These are phyloP conservation scores for Anthophora plumipes DNA, from an alignment of 2,888 invertebrate genomes.

Conservation along the genomic window DNA sequence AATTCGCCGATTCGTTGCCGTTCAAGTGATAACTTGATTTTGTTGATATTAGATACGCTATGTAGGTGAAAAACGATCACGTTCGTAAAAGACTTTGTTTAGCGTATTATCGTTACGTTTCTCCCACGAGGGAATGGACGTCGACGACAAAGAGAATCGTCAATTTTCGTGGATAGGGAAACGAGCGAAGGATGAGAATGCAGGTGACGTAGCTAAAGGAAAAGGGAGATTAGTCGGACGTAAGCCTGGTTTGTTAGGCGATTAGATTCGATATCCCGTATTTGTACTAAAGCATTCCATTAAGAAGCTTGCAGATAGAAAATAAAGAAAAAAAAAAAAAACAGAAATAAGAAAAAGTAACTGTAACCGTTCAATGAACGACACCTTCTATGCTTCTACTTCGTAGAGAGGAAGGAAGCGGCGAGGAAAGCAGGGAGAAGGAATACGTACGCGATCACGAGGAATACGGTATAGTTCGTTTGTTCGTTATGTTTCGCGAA, in stretches of 20 bases:
- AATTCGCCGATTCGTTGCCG: not conserved
- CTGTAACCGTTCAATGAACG: conserved; percentile 17
- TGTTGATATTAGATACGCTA: not conserved
- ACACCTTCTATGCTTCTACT: conserved; percentile 1
- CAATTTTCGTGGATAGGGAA: not conserved
- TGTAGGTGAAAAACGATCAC: not conserved
- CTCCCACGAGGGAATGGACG: not conserved
- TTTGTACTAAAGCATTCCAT: conserved; percentile 56
- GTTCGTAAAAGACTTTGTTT: not conserved
- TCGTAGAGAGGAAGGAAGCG: not conserved
- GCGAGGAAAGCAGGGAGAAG: not conserved
- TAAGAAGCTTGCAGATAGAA: conserved; percentile 57
- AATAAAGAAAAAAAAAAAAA: not conserved
- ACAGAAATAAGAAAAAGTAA: not conserved
- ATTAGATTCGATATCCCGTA: conserved; percentile 35
- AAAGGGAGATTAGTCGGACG: not conserved
- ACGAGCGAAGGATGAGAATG: not conserved
- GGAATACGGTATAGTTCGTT: not conserved
- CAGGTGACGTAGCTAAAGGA: not conserved
- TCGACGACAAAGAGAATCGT: not conserved
- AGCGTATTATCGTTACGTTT: not conserved
- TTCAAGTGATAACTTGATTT: not conserved
- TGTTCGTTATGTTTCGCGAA: conserved; percentile 36
- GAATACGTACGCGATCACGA: not conserved
- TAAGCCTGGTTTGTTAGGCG: conserved; percentile 9